Percentiles rank a stretch among this genome's conserved stretches.
These are phyloP conservation scores for Sylvicapra grimmia DNA, from an alignment of 2,113 vertebrate genomes.

Conservation along the genomic window DNA sequence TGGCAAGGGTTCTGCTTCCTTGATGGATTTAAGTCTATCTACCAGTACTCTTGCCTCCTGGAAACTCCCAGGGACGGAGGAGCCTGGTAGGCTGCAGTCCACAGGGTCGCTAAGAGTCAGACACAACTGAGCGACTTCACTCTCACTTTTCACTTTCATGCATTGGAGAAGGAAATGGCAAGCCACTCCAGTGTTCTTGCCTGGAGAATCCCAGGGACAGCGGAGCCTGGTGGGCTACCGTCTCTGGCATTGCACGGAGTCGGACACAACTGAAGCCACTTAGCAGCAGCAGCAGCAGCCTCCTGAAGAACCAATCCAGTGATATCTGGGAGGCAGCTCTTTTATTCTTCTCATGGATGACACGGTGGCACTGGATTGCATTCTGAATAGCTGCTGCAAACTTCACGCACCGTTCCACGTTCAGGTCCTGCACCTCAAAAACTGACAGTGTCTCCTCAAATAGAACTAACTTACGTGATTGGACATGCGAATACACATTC, in stretches of 20 bases:
- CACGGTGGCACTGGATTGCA: background rate
- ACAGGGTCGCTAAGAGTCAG: too few species aligned
- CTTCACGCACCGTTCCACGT: background rate
- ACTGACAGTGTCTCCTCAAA: background rate
- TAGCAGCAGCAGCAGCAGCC: background rate
- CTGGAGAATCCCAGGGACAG: too few species aligned
- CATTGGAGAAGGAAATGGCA: too few species aligned
- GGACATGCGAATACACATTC: background rate
- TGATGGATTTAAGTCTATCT: background rate
- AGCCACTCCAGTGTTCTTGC: too few species aligned
- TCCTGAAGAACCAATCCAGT: background rate
- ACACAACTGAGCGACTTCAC: too few species aligned
- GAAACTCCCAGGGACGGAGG: too few species aligned
- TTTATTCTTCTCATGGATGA: background rate
- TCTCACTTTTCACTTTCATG: too few species aligned
- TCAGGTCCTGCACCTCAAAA: background rate
- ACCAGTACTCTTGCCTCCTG: too few species aligned
- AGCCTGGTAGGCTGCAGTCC: too few species aligned
- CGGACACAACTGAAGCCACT: too few species aligned
- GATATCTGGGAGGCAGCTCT: background rate
- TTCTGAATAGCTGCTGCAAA: background rate
- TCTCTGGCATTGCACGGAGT: too few species aligned
- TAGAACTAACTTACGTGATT: background rate
- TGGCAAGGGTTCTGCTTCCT: background rate
- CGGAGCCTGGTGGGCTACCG: rapidly evolving